Percentiles rank a stretch among this genome's conserved stretches.
phyloP scores from a whole-genome alignment of 2,888 invertebrate genomes.

The Pheosia gnoma region DNA sequence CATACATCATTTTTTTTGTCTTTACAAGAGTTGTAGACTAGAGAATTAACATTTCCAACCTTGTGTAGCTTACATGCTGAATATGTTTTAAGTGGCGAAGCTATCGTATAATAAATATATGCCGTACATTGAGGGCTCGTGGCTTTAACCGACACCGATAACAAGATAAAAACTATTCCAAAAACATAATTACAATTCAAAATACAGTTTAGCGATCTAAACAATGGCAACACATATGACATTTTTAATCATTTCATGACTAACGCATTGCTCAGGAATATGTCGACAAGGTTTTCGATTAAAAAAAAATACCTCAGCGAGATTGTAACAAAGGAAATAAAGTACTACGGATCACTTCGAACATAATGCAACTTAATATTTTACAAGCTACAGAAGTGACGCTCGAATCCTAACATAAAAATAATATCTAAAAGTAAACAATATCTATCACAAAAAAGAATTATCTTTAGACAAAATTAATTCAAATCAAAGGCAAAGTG shows the following conservation, averaged over 20 bases:
- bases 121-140: slow-evolving; percentile 42
- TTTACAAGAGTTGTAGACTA: slow-evolving; percentile 82
- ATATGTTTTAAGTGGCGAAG: slow-evolving; percentile 64
- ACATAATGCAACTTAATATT: slow-evolving; percentile 30
- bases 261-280: slow-evolving; percentile 70
- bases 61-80: slow-evolving; percentile 65
- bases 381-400: slow-evolving; percentile 42
- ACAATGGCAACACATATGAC: slow-evolving; percentile 80
- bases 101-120: slow-evolving; percentile 57
- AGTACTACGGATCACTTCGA: slow-evolving; percentile 25
- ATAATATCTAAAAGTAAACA: slow-evolving; percentile 67
- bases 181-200: slow-evolving; percentile 57
- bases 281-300: slow-evolving; percentile 23
- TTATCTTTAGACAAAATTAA: slow-evolving; percentile 51
- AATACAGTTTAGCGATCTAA: slow-evolving; percentile 65
- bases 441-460: slow-evolving; percentile 73
- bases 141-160: slow-evolving; percentile 52
- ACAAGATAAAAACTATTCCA: slow-evolving; percentile 62
- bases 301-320: slow-evolving; percentile 26
- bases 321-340: slow-evolving; percentile 32
- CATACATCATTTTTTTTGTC: slow-evolving; percentile 77
- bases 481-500: slow-evolving; percentile 38
- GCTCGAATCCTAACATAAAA: slow-evolving; percentile 50
- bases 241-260: slow-evolving; percentile 69
- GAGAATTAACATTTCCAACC: slow-evolving; percentile 78